Evolutionary conservation across 2,113 vertebrate genomes (phyloP), one percentile per base, ranked within the genome.

Genomic region (Typhlomys cinereus): DNA sequence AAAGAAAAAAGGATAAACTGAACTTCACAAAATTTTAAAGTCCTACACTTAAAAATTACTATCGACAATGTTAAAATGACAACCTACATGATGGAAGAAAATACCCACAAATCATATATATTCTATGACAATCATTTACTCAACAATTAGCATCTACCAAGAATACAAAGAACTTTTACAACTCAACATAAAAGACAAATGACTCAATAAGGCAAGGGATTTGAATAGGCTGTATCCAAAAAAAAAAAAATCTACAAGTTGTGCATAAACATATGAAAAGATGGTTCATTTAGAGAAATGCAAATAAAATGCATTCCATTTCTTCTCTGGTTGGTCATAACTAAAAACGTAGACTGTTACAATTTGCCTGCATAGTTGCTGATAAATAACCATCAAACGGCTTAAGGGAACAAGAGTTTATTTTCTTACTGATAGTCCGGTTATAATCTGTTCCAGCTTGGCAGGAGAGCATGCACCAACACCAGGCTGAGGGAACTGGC

Each of bases 141-240:
- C 34, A 57, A 88, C 76, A 90, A 85, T 8, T 41, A 62, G 64
- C 29, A 62, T 75, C 5, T 67, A 31, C 17, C 20, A 20, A 74
- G 57, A 80, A 76, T 82, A 67, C 81, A 71, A 85, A 85, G 36
- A 86, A 48, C 2, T 11, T 59, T 36, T 71, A 54, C 17, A 79
- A 83, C 23, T 83, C 54, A 84, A 48, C 41, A 87, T 41, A 66
- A 85, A 88, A 89, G 71, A 59, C 39, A 87, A 66, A 91, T 36
- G 92, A 79, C 17, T 21, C 41, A 87, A 21, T 50, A n/a, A 74
- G n/a, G 14, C 20, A 69, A 90, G 71, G 17, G 7, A 18, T 79
- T 1, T 82, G 52, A 62, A 61, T 15, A 76, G 17, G 4, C 8
- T 46, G 67, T 92, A 10, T 92, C 21, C 31, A 82, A 74, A 85